These are phyloP conservation scores for Cyphomyrmex costatus DNA, from an alignment of 1,140 invertebrate genomes.

Conservation along the genomic window DNA sequence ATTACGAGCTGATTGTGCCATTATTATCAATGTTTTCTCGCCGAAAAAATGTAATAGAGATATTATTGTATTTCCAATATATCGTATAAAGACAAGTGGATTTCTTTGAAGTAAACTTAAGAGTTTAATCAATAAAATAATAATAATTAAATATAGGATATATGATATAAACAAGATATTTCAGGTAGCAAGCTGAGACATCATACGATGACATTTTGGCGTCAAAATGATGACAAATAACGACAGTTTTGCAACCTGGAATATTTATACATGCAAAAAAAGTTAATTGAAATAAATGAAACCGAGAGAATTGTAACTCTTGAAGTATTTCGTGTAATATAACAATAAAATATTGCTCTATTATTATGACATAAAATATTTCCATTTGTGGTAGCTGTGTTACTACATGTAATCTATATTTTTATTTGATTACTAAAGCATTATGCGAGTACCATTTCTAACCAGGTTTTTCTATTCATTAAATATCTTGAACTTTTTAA, in stretches of 20 bases:
- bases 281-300: neutral
- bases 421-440: neutral
- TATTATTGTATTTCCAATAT: neutral
- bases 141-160: neutral
- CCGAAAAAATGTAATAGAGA: neutral
- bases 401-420: neutral
- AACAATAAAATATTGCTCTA: neutral
- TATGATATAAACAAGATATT: neutral
- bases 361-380: conserved; percentile 16
- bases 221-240: no score
- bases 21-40: neutral
- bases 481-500: conserved; percentile 17
- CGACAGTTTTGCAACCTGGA: no score
- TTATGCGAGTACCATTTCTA: neutral
- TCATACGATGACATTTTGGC: no score
- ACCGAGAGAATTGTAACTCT: neutral
- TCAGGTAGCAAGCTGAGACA: no score
- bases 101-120: neutral
- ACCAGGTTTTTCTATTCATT: neutral
- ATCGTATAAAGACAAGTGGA: neutral
- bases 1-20: neutral
- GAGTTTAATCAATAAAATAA: neutral
- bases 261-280: neutral
- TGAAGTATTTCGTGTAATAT: neutral
- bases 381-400: neutral